Evolutionary conservation across 2,888 invertebrate species (phyloP).

Genomic region (Linnaemya tessellans): DNA sequence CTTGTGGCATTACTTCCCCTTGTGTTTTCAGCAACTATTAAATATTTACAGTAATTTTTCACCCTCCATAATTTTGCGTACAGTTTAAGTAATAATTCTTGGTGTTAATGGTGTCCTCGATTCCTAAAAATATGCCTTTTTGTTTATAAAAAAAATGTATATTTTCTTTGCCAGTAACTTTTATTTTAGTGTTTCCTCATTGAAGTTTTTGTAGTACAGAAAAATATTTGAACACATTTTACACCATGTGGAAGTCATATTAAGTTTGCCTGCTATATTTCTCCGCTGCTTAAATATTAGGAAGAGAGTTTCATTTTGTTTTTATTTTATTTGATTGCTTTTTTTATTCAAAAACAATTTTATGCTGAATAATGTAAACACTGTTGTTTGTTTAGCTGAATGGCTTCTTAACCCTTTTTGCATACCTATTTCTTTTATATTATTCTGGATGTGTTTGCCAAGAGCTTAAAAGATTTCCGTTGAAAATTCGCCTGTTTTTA

Average conservation of each 20-base stretch:
- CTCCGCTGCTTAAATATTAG: background rate
- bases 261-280: background rate
- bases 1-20: background rate
- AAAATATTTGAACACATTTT: background rate
- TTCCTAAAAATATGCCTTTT: constrained; percentile 40
- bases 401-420: constrained; percentile 3
- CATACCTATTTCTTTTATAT: background rate
- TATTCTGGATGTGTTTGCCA: background rate
- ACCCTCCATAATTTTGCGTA: background rate
- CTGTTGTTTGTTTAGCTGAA: background rate
- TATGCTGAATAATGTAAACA: background rate
- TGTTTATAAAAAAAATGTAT: background rate
- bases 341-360: background rate
- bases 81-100: constrained; percentile 2
- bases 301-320: background rate
- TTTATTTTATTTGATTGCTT: too few species aligned
- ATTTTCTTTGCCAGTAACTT: background rate
- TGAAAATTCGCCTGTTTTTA: constrained; percentile 12
- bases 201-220: background rate
- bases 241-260: background rate
- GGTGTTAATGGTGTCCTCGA: constrained; percentile 44
- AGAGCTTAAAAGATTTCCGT: constrained; percentile 49
- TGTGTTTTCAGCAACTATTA: background rate
- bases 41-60: background rate
- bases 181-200: background rate